phyloP scores from a whole-genome alignment of 1,140 invertebrate species.

The Drosophila repleta region DNA sequence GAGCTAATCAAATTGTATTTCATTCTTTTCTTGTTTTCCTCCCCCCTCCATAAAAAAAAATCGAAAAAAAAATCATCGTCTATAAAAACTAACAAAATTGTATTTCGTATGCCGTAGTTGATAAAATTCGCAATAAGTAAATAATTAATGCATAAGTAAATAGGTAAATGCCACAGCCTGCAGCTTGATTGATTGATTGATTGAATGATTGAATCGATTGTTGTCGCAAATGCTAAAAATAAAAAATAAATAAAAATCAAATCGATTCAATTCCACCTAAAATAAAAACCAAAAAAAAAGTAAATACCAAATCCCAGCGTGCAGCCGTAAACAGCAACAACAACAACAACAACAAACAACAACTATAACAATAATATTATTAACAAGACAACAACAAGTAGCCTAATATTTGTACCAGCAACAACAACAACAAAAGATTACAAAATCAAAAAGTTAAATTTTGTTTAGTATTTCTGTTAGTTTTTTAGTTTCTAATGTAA shows the following conservation, averaged over 20 bases:
- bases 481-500: conserved; percentile 13
- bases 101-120: conserved; percentile 66
- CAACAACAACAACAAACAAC: conserved; percentile 58
- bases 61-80: conserved; percentile 17
- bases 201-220: conserved; percentile 54
- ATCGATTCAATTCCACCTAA: conserved; percentile 59
- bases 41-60: conserved; percentile 52
- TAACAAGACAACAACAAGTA: conserved; percentile 43
- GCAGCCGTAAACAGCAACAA: conserved; percentile 43
- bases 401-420: conserved; percentile 59
- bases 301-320: conserved; percentile 49
- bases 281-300: conserved; percentile 29
- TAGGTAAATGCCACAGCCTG: conserved; percentile 65
- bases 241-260: conserved; percentile 21
- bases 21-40: conserved; percentile 74
- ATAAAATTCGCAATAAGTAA: conserved; percentile 70
- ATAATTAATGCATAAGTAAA: conserved; percentile 66
- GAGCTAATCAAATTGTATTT: conserved; percentile 77
- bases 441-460: neutral
- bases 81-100: conserved; percentile 49
- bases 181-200: conserved; percentile 73
- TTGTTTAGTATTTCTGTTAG: neutral
- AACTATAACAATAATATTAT: conserved; percentile 45
- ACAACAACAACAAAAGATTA: conserved; percentile 24
- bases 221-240: conserved; percentile 39